Evolutionary conservation across 2,797 vertebrate species (phyloP), one percentile per base, ranked within the genome.

Genomic region (Diglossa cyanea): DNA sequence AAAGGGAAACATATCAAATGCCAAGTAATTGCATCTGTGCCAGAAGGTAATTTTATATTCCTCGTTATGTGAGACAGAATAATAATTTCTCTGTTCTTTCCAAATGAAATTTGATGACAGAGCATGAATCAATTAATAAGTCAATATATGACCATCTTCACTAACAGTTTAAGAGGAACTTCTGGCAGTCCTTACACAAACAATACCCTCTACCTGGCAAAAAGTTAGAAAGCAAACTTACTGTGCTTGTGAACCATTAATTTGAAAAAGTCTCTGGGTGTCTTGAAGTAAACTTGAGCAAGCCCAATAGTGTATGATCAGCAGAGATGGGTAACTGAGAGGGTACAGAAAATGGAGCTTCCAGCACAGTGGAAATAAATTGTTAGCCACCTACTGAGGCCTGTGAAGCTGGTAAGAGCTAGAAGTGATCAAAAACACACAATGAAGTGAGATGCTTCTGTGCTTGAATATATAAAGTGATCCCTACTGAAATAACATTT

Each of bases 211-310:
- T 92, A 61, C 39, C 42, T 31, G 7, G 70, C n/a, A 96, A 96
- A 91, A 95, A 85, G 50, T 66, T 94, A 71, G 90, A 92, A 94
- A 96, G 35, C 13, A 73, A 91, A 87, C 33, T 57, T 47, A 86
- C 65, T 75, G 58, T 79, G 78, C 73, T 93, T 87, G 73, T 74
- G 73, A 97, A 90, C 87, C 55, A 95, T 79, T 86, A 93, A 97
- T 95, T 95, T 94, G 68, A 85, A 94, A 91, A 96, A 94, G 77
- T 91, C 42, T 83, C 77, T 83, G 28, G 19, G 53, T 85, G 48
- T 85, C 92, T 92, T 78, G 63, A 95, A 95, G 67, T 86, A 96
- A 97, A 73, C 54, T 87, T 95, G 77, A 81, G 74, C 70, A 96
- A 94, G 76, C 76, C 61, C 68, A 62, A 83, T 54, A 93, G 25